phyloP scores from a whole-genome alignment of 2,797 vertebrate species.

The Synaphobranchus kaupii region DNA sequence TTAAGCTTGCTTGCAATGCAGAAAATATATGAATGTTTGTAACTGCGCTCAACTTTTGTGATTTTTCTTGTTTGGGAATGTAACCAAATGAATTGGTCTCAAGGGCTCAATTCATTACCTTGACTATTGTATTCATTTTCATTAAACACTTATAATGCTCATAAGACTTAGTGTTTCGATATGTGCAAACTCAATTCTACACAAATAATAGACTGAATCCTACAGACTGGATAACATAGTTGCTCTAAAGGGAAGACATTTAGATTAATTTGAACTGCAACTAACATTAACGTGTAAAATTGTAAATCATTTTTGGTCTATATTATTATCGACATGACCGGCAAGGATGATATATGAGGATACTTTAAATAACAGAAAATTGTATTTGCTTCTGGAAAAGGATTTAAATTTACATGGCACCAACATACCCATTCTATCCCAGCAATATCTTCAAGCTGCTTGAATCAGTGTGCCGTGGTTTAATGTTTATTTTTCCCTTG shows the following conservation, averaged over 20 bases:
- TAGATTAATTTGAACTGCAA: neutral
- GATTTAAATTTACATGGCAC: neutral
- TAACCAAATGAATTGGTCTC: neutral
- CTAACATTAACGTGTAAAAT: no score
- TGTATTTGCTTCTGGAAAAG: neutral
- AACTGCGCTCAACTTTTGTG: neutral
- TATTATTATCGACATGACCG: no score
- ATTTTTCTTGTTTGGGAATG: neutral
- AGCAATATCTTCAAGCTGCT: neutral
- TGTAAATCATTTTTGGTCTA: no score
- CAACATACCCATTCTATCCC: neutral
- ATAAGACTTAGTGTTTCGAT: neutral
- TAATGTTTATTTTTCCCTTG: neutral
- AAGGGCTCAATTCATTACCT: neutral
- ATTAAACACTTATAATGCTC: slow-evolving; percentile 1
- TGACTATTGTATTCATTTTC: slow-evolving; percentile 12
- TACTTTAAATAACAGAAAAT: neutral
- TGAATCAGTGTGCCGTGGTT: neutral
- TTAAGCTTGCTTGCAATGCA: neutral
- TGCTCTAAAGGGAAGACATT: neutral
- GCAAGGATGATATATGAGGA: no score
- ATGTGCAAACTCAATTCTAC: neutral
- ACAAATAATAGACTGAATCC: neutral
- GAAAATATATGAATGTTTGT: neutral
- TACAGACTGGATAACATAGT: neutral